Evolutionary conservation across 2,888 invertebrate species (phyloP).

Genomic region (Tortricodes alternella): DNA sequence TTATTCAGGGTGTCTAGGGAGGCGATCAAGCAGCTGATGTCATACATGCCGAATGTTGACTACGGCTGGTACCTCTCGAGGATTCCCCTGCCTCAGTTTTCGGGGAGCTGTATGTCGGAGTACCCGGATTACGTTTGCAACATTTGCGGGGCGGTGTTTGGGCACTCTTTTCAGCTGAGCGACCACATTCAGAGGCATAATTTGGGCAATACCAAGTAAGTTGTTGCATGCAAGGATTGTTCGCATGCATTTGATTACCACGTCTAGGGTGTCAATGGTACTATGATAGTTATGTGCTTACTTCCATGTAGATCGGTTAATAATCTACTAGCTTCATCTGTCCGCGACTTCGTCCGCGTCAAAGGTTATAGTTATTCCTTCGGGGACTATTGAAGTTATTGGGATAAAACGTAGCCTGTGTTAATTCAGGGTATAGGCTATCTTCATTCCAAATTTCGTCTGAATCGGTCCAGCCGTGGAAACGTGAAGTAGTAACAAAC

Average conservation of each 20-base stretch:
- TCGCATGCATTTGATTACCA: not conserved
- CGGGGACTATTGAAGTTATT: no score
- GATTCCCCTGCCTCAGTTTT: slow-evolving; percentile 39
- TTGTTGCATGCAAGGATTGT: not conserved
- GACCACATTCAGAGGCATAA: slow-evolving; percentile 61
- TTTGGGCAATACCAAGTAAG: slow-evolving; percentile 56
- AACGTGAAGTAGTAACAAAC: no score
- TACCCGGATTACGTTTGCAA: slow-evolving; percentile 60
- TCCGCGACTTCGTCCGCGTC: no score
- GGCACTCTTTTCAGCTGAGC: slow-evolving; percentile 54
- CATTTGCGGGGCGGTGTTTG: slow-evolving; percentile 62
- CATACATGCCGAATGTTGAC: slow-evolving; percentile 55
- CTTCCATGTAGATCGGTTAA: no score
- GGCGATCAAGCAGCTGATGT: slow-evolving; percentile 54
- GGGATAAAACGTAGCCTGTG: no score
- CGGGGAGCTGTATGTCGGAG: slow-evolving; percentile 27
- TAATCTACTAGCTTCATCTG: no score
- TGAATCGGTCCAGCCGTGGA: no score
- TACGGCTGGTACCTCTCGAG: slow-evolving; percentile 50
- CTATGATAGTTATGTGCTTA: no score
- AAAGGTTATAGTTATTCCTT: no score
- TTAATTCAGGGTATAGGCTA: no score
- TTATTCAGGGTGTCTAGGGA: slow-evolving; percentile 60
- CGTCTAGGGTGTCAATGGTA: no score
- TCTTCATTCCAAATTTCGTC: no score